A percentile compares a stretch with the other conserved stretches of the same genome.
Evolutionary conservation across 2,113 vertebrate species (phyloP).

Genomic region (Sminthopsis crassicaudata): DNA sequence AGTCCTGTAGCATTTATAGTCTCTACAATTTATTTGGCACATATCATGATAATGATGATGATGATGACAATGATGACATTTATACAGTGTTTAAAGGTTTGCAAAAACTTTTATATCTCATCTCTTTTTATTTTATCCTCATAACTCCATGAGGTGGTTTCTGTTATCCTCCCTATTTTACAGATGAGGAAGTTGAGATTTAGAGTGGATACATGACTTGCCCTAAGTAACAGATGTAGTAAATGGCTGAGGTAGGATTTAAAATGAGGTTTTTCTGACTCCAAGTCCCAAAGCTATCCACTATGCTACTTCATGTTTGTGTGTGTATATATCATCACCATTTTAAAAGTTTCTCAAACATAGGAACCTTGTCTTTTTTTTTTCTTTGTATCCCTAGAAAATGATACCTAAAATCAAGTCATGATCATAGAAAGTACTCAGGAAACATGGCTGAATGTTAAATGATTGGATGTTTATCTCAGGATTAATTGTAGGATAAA

Average conservation of each 20-base stretch:
- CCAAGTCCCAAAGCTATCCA: background rate
- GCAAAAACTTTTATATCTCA: background rate
- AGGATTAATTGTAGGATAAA: background rate
- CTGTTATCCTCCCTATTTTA: background rate
- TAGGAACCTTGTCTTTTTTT: background rate
- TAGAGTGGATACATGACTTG: background rate
- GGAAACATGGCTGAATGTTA: background rate
- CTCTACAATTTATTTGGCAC: background rate
- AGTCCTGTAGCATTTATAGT: background rate
- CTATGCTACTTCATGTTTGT: background rate
- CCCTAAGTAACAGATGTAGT: background rate
- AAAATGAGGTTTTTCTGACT: background rate
- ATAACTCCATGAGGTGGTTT: background rate
- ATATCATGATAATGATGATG: too few species aligned
- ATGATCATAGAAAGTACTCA: background rate
- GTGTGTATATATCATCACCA: background rate
- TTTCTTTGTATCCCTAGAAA: background rate
- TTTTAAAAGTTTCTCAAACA: background rate
- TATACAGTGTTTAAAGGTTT: background rate
- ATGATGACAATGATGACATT: background rate
- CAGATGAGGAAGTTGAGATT: background rate
- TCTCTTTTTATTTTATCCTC: background rate
- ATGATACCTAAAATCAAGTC: background rate
- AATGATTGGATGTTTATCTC: background rate
- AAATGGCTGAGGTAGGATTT: background rate